phyloP scores from a whole-genome alignment of 2,888 invertebrate genomes.

The Drosophila helvetica region DNA sequence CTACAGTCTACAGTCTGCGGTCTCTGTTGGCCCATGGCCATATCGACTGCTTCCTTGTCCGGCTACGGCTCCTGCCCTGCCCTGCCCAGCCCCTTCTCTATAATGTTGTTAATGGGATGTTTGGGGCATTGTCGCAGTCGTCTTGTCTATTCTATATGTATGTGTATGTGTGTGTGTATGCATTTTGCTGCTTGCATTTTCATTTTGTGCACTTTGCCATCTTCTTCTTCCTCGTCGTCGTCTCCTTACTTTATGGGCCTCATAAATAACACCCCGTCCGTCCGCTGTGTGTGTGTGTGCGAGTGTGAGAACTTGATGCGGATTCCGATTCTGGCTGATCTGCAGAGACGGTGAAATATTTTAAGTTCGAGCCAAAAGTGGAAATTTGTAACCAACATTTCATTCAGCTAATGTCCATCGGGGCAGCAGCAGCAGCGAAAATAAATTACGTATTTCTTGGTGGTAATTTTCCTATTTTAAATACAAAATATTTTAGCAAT shows the following conservation, averaged over 20 bases:
- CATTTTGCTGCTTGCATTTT: slow-evolving; percentile 47
- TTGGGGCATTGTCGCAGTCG: slow-evolving; percentile 73
- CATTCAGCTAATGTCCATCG: slow-evolving; percentile 39
- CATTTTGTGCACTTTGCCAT: slow-evolving; percentile 59
- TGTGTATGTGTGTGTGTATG: slow-evolving; percentile 44
- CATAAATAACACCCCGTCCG: slow-evolving; percentile 76
- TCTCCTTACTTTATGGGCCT: slow-evolving; percentile 66
- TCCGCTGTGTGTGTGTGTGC: slow-evolving; percentile 25
- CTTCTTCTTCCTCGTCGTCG: slow-evolving; percentile 22
- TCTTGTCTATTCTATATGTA: too few relatives aligned
- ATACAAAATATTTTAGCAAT: too few relatives aligned
- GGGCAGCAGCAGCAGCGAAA: too few relatives aligned
- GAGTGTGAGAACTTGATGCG: slow-evolving; percentile 38
- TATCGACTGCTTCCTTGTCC: slow-evolving; percentile 2
- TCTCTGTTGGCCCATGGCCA: slow-evolving; percentile 23
- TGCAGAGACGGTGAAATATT: slow-evolving; percentile 30
- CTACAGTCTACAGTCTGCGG: too few relatives aligned
- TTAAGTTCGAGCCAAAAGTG: slow-evolving; percentile 27
- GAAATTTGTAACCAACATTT: slow-evolving; percentile 37
- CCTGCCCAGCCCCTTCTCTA: slow-evolving; percentile 24
- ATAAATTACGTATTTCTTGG: too few relatives aligned
- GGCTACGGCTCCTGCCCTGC: background rate
- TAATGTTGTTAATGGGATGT: slow-evolving; percentile 73
- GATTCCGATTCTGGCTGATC: slow-evolving; percentile 25
- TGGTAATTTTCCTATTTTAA: too few relatives aligned